Base-by-base conservation (phyloP, 2,113 vertebrate genomes). In the Peucedramus taeniatus region DNA sequence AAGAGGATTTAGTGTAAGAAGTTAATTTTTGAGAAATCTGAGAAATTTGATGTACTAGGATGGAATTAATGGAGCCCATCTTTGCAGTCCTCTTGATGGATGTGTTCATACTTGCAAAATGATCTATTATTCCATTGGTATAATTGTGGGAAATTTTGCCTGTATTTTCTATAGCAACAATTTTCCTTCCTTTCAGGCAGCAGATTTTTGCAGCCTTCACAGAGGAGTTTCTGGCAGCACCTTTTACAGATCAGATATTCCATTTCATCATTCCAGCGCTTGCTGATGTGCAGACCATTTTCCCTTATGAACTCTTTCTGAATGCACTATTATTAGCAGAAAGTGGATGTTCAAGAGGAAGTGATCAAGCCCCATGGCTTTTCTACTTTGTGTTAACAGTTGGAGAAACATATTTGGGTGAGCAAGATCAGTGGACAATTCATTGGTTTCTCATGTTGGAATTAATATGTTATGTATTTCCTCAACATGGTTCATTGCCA, bases 221-320 rank as follows among this genome's bases (percentile, higher is more conserved):
- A 7, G 98, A 99, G 98, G 99, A 99, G 98, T 98, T 99, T 91
- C 97, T 99, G 95, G 98, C 98, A 49, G 98, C 98, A 49, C 99
- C 99, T 49, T 99, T 99, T 95, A 99, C 99, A 10, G 99, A 99
- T 94, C 99, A 99, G 98, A 98, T 99, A 95, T 98, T 99, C 97
- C 98, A 99, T 97, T 99, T 99, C 96, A 97, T 99, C 96, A 98
- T 99, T 96, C 99, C 99, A 75, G 99, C 99, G 1, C 94, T 99
- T 87, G 98, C 99, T 15, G 99, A 99, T 78, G 86, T 97, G 6
- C 98, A 98, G 87, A 96, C 97, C 16, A 76, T 91, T 83, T 99
- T 99, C 97, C 99, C 99, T 2, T 99, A 99, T 6, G 98, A 99
- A 95, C 98, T 98, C 94, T 99, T 99, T 96, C 98, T 99, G 92